Evolutionary conservation across 1,140 invertebrate genomes (phyloP).

Genomic region (Drosophila ananassae): DNA sequence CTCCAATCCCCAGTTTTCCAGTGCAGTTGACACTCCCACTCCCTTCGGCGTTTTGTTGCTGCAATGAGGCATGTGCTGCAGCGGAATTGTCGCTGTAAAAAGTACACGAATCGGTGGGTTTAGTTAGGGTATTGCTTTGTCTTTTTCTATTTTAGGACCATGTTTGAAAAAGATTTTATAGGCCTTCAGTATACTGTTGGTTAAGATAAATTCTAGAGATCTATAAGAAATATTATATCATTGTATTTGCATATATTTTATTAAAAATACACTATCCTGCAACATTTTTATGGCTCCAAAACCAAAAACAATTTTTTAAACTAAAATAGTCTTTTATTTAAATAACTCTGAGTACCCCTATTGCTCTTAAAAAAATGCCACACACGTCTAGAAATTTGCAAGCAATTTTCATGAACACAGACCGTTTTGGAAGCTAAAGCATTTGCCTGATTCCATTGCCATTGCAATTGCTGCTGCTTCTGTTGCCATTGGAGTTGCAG

Average conservation of each 20-base stretch:
- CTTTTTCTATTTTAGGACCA: not conserved
- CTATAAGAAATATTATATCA: no score
- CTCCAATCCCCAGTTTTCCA: slow-evolving; percentile 17
- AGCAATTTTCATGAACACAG: slow-evolving; percentile 60
- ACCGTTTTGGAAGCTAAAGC: slow-evolving; percentile 26
- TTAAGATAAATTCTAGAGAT: no score
- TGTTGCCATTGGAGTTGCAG: slow-evolving; percentile 22
- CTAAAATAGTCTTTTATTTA: not conserved
- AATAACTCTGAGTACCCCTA: slow-evolving; percentile 33
- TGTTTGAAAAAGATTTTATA: not conserved
- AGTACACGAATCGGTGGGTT: slow-evolving; percentile 37
- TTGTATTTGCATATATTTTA: no score
- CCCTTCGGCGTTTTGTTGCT: slow-evolving; percentile 52
- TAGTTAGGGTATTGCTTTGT: slow-evolving; percentile 13
- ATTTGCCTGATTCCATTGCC: slow-evolving; percentile 20
- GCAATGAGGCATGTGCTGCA: slow-evolving; percentile 64
- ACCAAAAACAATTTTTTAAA: no score
- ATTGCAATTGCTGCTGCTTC: not conserved
- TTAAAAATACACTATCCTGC: no score
- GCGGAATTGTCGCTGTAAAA: slow-evolving; percentile 44
- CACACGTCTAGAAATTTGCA: slow-evolving; percentile 56
- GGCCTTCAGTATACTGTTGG: not conserved
- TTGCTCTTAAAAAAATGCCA: slow-evolving; percentile 38
- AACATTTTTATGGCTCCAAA: no score
- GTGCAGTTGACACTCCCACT: slow-evolving; percentile 68